Percentiles rank a stretch among this genome's conserved stretches.
Evolutionary conservation across 2,888 invertebrate genomes (phyloP).

Genomic region (Zonitis immaculata): DNA sequence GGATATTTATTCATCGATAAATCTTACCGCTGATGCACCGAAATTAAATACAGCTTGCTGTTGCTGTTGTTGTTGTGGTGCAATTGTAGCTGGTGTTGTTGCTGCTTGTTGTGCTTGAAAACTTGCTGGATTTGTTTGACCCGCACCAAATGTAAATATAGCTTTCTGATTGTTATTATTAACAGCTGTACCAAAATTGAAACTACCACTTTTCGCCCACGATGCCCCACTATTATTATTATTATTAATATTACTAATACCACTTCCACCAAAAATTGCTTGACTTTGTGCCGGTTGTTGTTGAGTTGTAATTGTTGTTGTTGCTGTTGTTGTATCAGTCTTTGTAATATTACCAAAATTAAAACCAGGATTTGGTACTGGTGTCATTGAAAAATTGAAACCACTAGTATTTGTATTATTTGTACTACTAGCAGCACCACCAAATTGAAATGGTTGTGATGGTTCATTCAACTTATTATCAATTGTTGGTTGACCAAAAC

Average conservation of each 20-base stretch:
- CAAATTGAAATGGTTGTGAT: slow-evolving; percentile 17
- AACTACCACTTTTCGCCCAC: slow-evolving; percentile 33
- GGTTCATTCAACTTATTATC: slow-evolving; percentile 19
- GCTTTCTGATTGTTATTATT: slow-evolving; percentile 31
- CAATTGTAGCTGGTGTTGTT: not conserved
- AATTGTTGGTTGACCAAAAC: slow-evolving; percentile 4
- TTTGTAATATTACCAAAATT: slow-evolving; percentile 37
- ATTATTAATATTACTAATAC: not conserved
- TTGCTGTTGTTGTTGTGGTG: not conserved
- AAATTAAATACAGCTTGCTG: slow-evolving; percentile 40
- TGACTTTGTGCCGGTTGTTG: slow-evolving; percentile 7
- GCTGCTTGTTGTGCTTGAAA: not conserved
- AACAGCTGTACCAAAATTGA: slow-evolving; percentile 36
- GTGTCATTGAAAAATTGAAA: slow-evolving; percentile 11
- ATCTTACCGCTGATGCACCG: slow-evolving; percentile 34
- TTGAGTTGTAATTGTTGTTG: too few relatives aligned
- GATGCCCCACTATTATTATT: not conserved
- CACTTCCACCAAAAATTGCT: slow-evolving; percentile 12
- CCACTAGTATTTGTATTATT: slow-evolving; percentile 19
- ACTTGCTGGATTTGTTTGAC: slow-evolving; percentile 9
- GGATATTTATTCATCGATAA: not conserved
- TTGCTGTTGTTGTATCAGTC: not conserved
- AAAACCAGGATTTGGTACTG: slow-evolving; percentile 36
- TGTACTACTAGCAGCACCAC: slow-evolving; percentile 6
- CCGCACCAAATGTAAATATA: slow-evolving; percentile 37